Conservation (phyloP, 2,888 invertebrate species). For the Emmelina monodactyla region DNA sequence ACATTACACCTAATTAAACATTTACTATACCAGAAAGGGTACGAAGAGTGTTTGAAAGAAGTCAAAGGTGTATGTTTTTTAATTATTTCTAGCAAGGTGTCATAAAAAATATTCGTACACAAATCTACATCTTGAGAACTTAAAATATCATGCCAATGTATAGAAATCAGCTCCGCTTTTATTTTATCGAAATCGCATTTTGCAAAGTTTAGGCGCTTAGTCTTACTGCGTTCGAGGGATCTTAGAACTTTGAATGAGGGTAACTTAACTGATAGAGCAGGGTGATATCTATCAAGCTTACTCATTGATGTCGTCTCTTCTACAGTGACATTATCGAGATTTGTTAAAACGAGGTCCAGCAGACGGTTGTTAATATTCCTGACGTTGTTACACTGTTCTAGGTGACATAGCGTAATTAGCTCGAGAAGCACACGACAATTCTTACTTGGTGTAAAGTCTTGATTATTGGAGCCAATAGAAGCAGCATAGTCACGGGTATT, state of each 20-base stretch:
- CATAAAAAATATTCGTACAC: neutral
- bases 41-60: neutral
- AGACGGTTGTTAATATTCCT: conserved; percentile 5
- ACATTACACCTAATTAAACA: conserved; percentile 6
- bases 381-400: conserved; percentile 7
- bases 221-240: neutral
- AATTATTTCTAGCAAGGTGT: conserved; percentile 1
- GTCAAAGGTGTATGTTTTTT: conserved; percentile 5
- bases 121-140: conserved; percentile 3
- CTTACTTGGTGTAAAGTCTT: too few relatives aligned
- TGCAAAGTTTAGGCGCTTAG: conserved; percentile 5
- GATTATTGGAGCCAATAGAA: neutral
- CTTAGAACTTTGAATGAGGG: neutral
- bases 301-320: conserved; percentile 1
- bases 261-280: conserved; percentile 3
- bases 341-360: conserved; percentile 9
- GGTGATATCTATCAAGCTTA: conserved; percentile 7
- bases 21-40: conserved; percentile 9
- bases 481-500: neutral
- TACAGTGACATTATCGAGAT: neutral
- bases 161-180: neutral
- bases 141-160: conserved; percentile 4
- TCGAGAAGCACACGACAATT: too few relatives aligned
- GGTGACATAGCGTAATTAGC: conserved; percentile 1
- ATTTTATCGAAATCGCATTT: conserved; percentile 6